Percentiles rank a stretch among this genome's conserved stretches.
phyloP scores from a whole-genome alignment of 2,113 vertebrate species.

The Centropus unirufus region DNA sequence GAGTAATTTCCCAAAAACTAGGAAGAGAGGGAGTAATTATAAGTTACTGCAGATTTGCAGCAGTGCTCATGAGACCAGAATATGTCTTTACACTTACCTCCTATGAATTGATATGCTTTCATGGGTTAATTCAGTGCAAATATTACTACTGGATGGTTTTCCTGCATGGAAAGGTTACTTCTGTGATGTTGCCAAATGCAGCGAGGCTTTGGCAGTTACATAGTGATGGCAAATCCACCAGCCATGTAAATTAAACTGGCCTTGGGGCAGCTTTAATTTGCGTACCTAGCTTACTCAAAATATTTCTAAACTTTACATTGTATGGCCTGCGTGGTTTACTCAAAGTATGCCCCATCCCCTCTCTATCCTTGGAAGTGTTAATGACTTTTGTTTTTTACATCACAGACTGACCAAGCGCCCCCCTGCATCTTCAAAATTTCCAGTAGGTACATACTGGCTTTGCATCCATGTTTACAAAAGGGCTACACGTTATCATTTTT shows the following conservation, averaged over 20 bases:
- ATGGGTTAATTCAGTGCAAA: slow-evolving; percentile 4
- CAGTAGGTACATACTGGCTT: background rate
- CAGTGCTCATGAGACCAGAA: background rate
- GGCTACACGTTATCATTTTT: background rate
- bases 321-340: background rate
- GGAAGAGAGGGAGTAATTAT: background rate
- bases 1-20: background rate
- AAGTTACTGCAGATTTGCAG: background rate
- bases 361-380: background rate
- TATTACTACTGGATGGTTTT: background rate
- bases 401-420: background rate
- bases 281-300: slow-evolving; percentile 43
- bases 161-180: slow-evolving; percentile 20
- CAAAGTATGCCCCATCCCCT: background rate
- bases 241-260: background rate
- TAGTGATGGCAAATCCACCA: slow-evolving; percentile 35
- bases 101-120: background rate
- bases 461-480: background rate
- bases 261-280: slow-evolving; percentile 29
- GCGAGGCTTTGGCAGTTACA: slow-evolving; percentile 40
- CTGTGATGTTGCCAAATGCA: slow-evolving; percentile 35
- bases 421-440: background rate
- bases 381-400: background rate
- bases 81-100: background rate
- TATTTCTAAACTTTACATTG: slow-evolving; percentile 17